Evolutionary conservation across 92 coral and sea anemone genomes (phyloP).

Genomic region (Phenganax marumi): DNA sequence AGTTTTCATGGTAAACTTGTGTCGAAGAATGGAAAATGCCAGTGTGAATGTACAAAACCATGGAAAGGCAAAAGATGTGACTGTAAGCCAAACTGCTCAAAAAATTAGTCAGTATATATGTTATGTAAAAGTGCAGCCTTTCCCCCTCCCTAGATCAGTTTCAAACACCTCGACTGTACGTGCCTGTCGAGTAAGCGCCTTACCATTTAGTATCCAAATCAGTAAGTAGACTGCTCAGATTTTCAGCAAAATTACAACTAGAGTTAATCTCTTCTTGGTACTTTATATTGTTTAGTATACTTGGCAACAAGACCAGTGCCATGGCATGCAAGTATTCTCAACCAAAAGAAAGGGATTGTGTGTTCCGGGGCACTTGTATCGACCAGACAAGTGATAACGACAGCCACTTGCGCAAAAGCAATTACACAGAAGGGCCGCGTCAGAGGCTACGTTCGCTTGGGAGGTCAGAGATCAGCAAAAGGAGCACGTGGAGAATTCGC

Average conservation of each 20-base stretch:
- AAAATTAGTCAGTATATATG: not conserved
- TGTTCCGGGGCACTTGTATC: constrained; percentile 27
- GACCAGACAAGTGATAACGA: not conserved
- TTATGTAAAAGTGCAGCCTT: not conserved
- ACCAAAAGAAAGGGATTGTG: not conserved
- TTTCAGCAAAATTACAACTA: not conserved
- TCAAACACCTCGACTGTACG: not conserved
- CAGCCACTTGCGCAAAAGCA: not conserved
- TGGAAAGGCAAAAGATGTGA: constrained; percentile 24
- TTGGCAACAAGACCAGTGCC: not conserved
- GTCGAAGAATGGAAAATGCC: not conserved
- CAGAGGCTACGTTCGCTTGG: constrained; percentile 19
- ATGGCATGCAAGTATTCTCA: constrained; percentile 18
- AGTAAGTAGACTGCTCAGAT: not conserved
- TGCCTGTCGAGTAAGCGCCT: not conserved
- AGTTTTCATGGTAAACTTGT: not conserved
- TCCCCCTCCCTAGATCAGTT: not conserved
- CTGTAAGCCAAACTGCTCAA: not conserved
- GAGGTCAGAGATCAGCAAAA: not conserved
- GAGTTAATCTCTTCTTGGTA: not conserved
- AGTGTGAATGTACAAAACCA: constrained; percentile 1
- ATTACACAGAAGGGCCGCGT: not conserved
- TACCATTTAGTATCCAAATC: not conserved
- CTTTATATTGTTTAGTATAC: not conserved
- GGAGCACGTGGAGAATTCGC: not conserved